phyloP scores from a whole-genome alignment of 2,113 vertebrate species.

The Protobothrops flavoviridis region DNA sequence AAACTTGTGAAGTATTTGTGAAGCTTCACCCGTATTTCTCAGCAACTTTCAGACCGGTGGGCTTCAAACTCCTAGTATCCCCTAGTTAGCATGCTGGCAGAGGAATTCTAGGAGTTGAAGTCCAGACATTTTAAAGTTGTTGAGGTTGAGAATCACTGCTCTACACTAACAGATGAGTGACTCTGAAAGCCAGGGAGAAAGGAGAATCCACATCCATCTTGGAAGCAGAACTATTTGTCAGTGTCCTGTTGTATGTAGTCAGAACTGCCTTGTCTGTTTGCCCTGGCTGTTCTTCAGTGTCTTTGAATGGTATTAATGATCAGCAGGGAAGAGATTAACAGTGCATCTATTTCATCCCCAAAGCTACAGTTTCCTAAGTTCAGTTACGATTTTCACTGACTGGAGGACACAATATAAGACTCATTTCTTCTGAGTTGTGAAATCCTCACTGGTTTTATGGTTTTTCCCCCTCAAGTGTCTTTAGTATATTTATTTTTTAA shows the following conservation, averaged over 20 bases:
- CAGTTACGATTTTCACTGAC: slow-evolving; percentile 23
- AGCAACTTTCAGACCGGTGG: neutral
- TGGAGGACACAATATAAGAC: slow-evolving; percentile 37
- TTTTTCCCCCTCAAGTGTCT: neutral
- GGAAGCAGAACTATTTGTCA: slow-evolving; percentile 39
- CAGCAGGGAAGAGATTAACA: slow-evolving; percentile 41
- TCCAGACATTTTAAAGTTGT: neutral
- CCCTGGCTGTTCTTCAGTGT: slow-evolving; percentile 41
- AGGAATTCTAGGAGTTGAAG: neutral
- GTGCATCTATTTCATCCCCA: slow-evolving; percentile 34
- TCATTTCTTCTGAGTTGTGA: slow-evolving; percentile 8
- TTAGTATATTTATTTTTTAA: neutral
- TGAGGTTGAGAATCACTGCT: neutral
- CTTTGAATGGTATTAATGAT: slow-evolving; percentile 56
- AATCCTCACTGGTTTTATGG: neutral
- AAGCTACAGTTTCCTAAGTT: slow-evolving; percentile 32
- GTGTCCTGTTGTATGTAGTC: slow-evolving; percentile 36
- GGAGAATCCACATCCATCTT: slow-evolving; percentile 46
- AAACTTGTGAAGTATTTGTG: neutral
- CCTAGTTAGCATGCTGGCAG: neutral
- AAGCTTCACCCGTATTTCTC: slow-evolving; percentile 24
- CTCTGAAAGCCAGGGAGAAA: slow-evolving; percentile 12
- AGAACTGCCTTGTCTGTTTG: slow-evolving; percentile 52
- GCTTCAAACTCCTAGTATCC: neutral
- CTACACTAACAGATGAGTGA: slow-evolving; percentile 13